These are phyloP conservation scores for Anthoscopus minutus DNA, from an alignment of 2,113 vertebrate genomes.

Conservation along the genomic window DNA sequence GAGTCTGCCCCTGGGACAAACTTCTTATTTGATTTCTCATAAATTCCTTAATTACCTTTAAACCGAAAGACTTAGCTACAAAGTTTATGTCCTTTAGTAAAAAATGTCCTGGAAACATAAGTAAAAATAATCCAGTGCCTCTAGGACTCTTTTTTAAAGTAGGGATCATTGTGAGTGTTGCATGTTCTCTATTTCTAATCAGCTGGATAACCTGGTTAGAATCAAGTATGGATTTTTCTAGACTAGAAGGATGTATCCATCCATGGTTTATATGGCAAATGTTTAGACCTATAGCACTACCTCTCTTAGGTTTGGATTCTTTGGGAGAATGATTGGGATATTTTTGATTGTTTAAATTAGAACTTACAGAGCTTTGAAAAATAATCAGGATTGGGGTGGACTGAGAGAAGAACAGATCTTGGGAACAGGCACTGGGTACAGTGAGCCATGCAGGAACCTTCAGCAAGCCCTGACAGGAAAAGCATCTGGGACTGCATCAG, in stretches of 20 bases:
- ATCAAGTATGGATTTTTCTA: background rate
- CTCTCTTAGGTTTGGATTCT: background rate
- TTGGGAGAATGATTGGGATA: background rate
- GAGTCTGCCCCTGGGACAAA: background rate
- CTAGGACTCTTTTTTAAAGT: background rate
- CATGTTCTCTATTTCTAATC: background rate
- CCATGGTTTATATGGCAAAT: background rate
- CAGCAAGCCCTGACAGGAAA: background rate
- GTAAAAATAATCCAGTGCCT: background rate
- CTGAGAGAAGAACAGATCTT: background rate
- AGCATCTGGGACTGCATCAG: background rate
- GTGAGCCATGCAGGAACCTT: fast-evolving
- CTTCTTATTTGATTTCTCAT: background rate
- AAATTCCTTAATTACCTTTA: background rate
- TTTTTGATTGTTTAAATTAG: background rate
- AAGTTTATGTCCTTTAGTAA: background rate
- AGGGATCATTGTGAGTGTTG: background rate
- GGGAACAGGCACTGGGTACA: fast-evolving
- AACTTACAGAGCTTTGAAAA: background rate
- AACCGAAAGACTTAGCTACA: background rate
- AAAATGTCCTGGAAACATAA: background rate
- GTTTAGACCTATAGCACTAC: background rate
- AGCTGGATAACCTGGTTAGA: background rate
- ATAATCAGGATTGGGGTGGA: background rate
- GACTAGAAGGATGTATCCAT: background rate